Evolutionary conservation across 2,888 invertebrate genomes (phyloP).

Genomic region (Limnephilus marmoratus): DNA sequence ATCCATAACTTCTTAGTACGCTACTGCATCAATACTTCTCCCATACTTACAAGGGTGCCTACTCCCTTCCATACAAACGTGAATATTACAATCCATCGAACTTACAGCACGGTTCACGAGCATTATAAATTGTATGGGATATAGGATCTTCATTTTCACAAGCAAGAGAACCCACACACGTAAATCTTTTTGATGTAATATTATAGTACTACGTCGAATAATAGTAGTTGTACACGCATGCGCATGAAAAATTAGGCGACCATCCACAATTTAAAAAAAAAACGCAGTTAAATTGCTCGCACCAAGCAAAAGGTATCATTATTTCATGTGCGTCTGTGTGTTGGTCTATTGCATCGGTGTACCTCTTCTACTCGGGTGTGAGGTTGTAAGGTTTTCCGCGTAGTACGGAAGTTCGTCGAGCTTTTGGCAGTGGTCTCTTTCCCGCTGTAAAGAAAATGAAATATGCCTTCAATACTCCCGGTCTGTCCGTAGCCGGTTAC

Average conservation of each 20-base stretch:
- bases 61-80: neutral
- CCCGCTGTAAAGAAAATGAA: constrained; percentile 44
- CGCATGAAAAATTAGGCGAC: constrained; percentile 42
- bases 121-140: constrained; percentile 57
- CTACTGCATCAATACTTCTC: constrained; percentile 10
- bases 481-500: constrained; percentile 35
- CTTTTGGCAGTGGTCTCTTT: constrained; percentile 39
- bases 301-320: neutral
- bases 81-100: constrained; percentile 50
- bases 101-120: constrained; percentile 52
- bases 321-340: neutral
- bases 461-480: constrained; percentile 35
- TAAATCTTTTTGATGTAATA: constrained; percentile 35
- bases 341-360: neutral
- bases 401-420: neutral
- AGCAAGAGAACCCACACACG: constrained; percentile 34
- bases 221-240: constrained; percentile 39
- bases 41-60: neutral
- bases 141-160: constrained; percentile 53
- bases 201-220: neutral
- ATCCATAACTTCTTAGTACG: neutral
- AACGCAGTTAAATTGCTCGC: neutral
- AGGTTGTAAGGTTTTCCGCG: neutral
- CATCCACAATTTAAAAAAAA: neutral
- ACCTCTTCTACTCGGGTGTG: neutral